phyloP scores from a whole-genome alignment of 2,888 invertebrate genomes.

The Hedya salicella region DNA sequence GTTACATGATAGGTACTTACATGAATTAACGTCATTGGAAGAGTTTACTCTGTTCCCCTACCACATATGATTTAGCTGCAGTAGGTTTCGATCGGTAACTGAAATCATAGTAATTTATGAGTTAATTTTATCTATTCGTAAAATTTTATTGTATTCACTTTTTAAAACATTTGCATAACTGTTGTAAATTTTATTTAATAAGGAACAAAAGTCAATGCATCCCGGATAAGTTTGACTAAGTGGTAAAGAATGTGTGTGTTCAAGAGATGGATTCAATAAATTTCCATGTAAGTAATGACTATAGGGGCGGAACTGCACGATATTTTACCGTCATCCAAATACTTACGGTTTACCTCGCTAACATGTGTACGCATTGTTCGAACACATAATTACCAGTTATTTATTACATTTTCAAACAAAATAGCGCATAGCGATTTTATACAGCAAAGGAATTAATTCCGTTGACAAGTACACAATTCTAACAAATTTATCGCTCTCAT shows the following conservation, averaged over 20 bases:
- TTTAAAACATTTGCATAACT: too few relatives aligned
- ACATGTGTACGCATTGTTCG: slow-evolving; percentile 35
- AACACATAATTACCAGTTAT: slow-evolving; percentile 29
- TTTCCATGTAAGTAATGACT: slow-evolving; percentile 10
- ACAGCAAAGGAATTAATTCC: slow-evolving; percentile 57
- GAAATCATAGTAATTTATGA: too few relatives aligned
- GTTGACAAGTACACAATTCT: slow-evolving; percentile 71
- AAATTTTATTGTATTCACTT: too few relatives aligned
- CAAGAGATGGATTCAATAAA: neutral
- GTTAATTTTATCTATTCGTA: too few relatives aligned
- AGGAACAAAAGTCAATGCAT: too few relatives aligned
- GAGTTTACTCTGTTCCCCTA: too few relatives aligned
- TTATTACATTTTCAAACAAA: slow-evolving; percentile 32
- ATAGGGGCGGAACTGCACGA: slow-evolving; percentile 21
- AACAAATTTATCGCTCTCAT: slow-evolving; percentile 67
- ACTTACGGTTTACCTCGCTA: slow-evolving; percentile 31
- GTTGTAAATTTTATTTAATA: too few relatives aligned
- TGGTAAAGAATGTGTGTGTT: neutral
- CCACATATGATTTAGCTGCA: too few relatives aligned
- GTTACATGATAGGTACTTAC: too few relatives aligned
- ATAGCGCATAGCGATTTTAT: slow-evolving; percentile 55
- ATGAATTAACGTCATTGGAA: too few relatives aligned
- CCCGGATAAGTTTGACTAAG: too few relatives aligned
- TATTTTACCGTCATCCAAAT: slow-evolving; percentile 5
- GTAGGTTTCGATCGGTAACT: too few relatives aligned